Percentiles rank a stretch among this genome's conserved stretches.
Evolutionary conservation across 2,797 vertebrate genomes (phyloP).

Genomic region (Mus minutoides): DNA sequence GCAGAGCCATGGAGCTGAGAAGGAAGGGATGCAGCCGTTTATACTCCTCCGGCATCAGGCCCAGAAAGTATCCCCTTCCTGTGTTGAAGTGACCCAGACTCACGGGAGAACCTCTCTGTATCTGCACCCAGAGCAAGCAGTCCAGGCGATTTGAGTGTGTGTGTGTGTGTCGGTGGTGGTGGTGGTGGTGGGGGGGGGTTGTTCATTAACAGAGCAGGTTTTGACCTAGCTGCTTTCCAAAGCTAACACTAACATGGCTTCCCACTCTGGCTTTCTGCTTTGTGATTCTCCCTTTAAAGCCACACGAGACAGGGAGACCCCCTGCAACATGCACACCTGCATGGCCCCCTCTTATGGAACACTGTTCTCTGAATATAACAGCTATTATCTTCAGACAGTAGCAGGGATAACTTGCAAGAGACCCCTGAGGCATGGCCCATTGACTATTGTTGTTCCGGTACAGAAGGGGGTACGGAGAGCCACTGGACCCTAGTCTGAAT

Average conservation of each 20-base stretch:
- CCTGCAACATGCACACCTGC: rapidly evolving
- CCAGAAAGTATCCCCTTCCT: rapidly evolving
- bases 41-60: rapidly evolving
- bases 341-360: not conserved
- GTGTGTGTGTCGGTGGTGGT: no score
- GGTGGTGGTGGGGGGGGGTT: no score
- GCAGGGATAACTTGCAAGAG: not conserved
- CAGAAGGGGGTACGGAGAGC: not conserved
- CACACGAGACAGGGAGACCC: no score
- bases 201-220: not conserved
- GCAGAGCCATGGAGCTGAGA: rapidly evolving
- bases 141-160: not conserved
- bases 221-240: not conserved
- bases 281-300: not conserved
- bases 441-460: not conserved
- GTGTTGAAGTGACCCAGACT: rapidly evolving
- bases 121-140: not conserved
- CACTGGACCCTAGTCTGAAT: not conserved
- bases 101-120: not conserved
- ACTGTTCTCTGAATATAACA: not conserved
- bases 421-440: not conserved
- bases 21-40: rapidly evolving
- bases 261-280: not conserved
- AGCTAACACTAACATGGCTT: not conserved
- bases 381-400: not conserved